Base-by-base conservation (phyloP, 2,888 invertebrate species). In the Tiliacea citrago region DNA sequence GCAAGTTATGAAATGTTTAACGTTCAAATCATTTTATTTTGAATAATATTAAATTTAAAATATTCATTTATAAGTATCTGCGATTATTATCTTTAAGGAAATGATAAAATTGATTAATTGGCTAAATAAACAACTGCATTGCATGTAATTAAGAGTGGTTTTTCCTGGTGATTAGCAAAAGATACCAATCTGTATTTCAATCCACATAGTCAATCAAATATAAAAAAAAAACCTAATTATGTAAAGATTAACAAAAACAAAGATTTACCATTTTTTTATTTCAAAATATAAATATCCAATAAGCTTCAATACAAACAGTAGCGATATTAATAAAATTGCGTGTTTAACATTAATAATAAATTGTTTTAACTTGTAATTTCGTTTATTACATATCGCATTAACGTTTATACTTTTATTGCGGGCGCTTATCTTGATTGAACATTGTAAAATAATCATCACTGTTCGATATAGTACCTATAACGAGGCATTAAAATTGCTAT, bases 391-490 rank as follows among this genome's bases (percentile, higher is more conserved):
- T 84, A 84, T 88, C 87, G 91, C 93, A 93, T 94, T 93, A 93
- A 77, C 76, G 77, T 82, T 89, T 89, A 91, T 89, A 86, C 87
- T 92, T 94, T 94, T 93, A 95, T 93, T 93, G 90, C 82, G 63
- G 65, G 74, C 84, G 66, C 61, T 86, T 93, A 94, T 95, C 94
- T 93, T 94, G 93, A 94, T 95, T 93, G 92, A 93, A 91, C 86
- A 91, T 86, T 82, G 82, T 85, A 86, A 83, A 81, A 85, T 83
- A 81, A 79, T 81, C 72, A 80, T 63, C 21, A 47, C 35, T 57
- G 51, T 68, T 62, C 68, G 39, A 73, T 78, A 58, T 66, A 57
- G 42, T 39, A 42, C 45, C 65, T 53, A 39, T 47, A 57, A 60
- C 45, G 51, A 42, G 55, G 49, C 61, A 61, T 81, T 61, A 39